phyloP scores from a whole-genome alignment of 2,797 vertebrate genomes.

The Echeneis naucrates region DNA sequence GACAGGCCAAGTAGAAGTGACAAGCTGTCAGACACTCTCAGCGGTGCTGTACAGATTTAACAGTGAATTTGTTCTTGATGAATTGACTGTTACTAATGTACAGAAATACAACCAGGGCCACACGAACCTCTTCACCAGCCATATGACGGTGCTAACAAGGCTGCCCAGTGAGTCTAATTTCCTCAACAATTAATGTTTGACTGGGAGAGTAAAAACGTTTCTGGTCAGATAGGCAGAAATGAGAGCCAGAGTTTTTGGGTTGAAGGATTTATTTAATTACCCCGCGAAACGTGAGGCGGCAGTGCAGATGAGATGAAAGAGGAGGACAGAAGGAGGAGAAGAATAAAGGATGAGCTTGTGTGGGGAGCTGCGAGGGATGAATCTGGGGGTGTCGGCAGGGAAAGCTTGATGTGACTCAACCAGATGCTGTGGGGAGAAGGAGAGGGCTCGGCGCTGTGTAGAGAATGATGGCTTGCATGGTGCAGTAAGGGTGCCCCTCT shows the following conservation, averaged over 20 bases:
- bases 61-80: slow-evolving; percentile 72
- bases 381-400: slow-evolving; percentile 48
- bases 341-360: slow-evolving; percentile 59
- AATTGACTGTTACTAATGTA: slow-evolving; percentile 79
- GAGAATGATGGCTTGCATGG: slow-evolving; percentile 82
- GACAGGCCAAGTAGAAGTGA: slow-evolving; percentile 58
- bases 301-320: slow-evolving; percentile 68
- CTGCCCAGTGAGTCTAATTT: slow-evolving; percentile 70
- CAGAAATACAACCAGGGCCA: slow-evolving; percentile 65
- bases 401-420: slow-evolving; percentile 70
- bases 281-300: slow-evolving; percentile 56
- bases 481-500: slow-evolving; percentile 83
- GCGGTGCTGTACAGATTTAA: slow-evolving; percentile 55
- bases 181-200: slow-evolving; percentile 80
- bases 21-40: slow-evolving; percentile 68
- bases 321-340: slow-evolving; percentile 65
- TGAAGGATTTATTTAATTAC: slow-evolving; percentile 76
- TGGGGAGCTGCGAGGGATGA: slow-evolving; percentile 60
- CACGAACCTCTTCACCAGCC: slow-evolving; percentile 63
- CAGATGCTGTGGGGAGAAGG: slow-evolving; percentile 81
- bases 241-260: slow-evolving; percentile 55
- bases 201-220: slow-evolving; percentile 47
- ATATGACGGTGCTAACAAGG: slow-evolving; percentile 68
- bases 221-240: slow-evolving; percentile 58
- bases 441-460: slow-evolving; percentile 72